Conservation (phyloP, 2,113 vertebrate species). For the Leucopsar rothschildi region DNA sequence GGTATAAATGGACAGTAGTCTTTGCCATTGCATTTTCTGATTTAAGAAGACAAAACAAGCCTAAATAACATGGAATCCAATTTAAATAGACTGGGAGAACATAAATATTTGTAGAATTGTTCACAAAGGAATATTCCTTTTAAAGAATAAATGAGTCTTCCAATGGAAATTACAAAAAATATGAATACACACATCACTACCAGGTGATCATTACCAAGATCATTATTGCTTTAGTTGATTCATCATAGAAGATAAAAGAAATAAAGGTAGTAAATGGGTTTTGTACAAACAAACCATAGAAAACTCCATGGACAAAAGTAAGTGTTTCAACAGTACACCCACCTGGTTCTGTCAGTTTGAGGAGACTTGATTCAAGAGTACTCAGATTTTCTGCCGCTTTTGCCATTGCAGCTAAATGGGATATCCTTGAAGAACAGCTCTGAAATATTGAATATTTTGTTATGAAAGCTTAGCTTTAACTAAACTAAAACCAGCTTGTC, state of each 20-base stretch:
- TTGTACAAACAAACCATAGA: background rate
- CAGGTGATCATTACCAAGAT: background rate
- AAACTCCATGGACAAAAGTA: background rate
- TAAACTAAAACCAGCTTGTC: background rate
- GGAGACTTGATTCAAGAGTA: constrained; percentile 70
- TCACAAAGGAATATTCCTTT: background rate
- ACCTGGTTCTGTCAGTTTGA: constrained; percentile 72
- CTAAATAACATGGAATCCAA: background rate
- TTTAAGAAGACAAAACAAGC: background rate
- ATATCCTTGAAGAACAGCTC: constrained; percentile 32
- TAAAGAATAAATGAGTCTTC: background rate
- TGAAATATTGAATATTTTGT: constrained; percentile 44
- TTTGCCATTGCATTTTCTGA: background rate
- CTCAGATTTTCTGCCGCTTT: constrained; percentile 77
- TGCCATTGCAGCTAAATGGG: constrained; percentile 36
- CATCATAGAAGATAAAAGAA: background rate
- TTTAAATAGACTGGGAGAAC: background rate
- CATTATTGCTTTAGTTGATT: background rate
- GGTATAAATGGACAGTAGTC: background rate
- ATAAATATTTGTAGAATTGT: background rate
- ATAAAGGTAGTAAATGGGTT: background rate
- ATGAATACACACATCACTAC: background rate
- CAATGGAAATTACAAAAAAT: background rate
- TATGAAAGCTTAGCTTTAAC: background rate
- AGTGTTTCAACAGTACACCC: background rate